Conservation (phyloP, 37 sponge, comb jelly and placozoan genomes). For the Halisarca cf. caerulea region DNA sequence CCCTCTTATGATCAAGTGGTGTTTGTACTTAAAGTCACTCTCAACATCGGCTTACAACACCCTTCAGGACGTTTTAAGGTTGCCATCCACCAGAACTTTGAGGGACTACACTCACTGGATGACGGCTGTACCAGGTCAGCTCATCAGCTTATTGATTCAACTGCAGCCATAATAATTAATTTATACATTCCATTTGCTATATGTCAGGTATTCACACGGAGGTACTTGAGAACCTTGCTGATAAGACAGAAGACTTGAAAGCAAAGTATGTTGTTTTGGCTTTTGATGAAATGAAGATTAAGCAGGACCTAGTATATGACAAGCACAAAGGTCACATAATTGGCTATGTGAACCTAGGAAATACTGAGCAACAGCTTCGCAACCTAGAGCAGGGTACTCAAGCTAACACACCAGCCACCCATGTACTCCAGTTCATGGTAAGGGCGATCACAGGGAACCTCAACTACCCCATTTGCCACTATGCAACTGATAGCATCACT, state of each 20-base stretch:
- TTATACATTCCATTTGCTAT: too few species aligned
- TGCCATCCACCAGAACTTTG: slow-evolving; percentile 14
- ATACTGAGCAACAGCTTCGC: slow-evolving; percentile 11
- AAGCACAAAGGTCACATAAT: slow-evolving; percentile 27
- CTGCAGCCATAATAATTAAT: too few species aligned
- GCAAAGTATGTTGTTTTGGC: neutral
- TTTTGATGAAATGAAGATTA: slow-evolving; percentile 32
- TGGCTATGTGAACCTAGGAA: slow-evolving; percentile 15
- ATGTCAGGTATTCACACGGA: slow-evolving; percentile 2
- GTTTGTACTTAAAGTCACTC: neutral
- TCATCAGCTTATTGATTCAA: neutral
- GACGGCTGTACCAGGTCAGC: slow-evolving; percentile 5
- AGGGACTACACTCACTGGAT: slow-evolving; percentile 26
- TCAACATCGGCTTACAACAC: neutral
- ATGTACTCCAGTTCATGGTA: slow-evolving; percentile 25
- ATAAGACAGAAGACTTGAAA: neutral
- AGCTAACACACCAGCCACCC: neutral
- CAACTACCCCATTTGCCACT: slow-evolving; percentile 8
- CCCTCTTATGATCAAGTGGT: slow-evolving; percentile 27
- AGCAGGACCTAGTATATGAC: slow-evolving; percentile 29
- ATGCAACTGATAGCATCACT: neutral
- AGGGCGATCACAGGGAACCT: neutral
- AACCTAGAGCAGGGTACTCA: neutral
- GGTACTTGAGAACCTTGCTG: neutral
- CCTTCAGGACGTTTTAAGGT: neutral